Evolutionary conservation across 2,797 vertebrate species (phyloP), one percentile per base, ranked within the genome.

Genomic region (Crax fasciolata): DNA sequence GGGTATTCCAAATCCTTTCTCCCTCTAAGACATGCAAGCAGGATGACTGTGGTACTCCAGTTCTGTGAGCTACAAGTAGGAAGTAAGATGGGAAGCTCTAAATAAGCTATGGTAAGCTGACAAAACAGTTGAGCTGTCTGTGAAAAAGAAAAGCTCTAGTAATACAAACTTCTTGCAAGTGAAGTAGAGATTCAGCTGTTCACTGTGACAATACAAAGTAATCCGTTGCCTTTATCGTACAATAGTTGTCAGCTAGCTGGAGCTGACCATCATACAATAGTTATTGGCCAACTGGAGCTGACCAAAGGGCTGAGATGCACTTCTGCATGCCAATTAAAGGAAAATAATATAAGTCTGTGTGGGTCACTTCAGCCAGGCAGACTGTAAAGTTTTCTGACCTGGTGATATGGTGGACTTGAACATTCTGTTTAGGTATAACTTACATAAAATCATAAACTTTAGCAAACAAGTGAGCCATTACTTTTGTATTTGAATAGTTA

Each of bases 271-370:
- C 41, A 9, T 14, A 19, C 8, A 4, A 3, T 3, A 9, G 28
- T 13, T 21, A 27, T 43, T 63, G 58, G 57, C 39, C 80, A 27
- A 1, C 35, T 1, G 3, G 76, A 32, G 24, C 76, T 66, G 43
- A 44, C 32, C 18, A 7, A 27, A 4, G 14, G 68, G 10, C 32
- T 62, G 27, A 24, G 58, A 11, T 6, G 6, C 32, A 1, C 19
- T 17, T 66, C 38, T 16, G 28, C 28, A 3, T 11, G 61, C 54
- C 39, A 18, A 44, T 44, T 28, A 44, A 43, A 8, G 62, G 13
- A 3, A 55, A 32, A 13, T 2, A 17, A 9, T 8, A 8, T 6
- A 25, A 6, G 17, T 27, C 15, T 30, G 4, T 9, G 5, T 8
- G 27, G 35, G 4, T 41, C 48, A 2, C 54, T 35, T 54, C 32